Evolutionary conservation across 2,797 vertebrate genomes (phyloP), one percentile per base, ranked within the genome.

Genomic region (Esox lucius): DNA sequence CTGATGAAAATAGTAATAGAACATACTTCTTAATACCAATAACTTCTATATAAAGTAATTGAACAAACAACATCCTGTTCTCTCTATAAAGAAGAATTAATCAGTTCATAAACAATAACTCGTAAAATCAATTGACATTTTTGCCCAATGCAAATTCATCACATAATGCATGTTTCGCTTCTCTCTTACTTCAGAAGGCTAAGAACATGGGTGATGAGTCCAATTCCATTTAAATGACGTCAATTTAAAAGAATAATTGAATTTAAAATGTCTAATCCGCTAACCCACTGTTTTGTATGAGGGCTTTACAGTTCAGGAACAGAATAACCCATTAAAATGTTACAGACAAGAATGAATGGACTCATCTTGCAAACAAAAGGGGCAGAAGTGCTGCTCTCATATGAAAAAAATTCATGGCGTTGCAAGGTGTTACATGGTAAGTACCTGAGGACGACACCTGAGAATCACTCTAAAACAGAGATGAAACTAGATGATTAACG

Each of bases 121-220:
- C 16, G 28, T 13, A 22, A 11, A 4, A 67, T n/a, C 15, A 17
- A 6, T 31, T 12, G 0, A 46, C 42, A 56, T 66, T 28, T 28
- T 76, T 72, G 26, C 7, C 6, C 46, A 65, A 74, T 69, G 79
- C 77, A 83, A 81, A 86, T 89, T 81, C 74, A 85, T 80, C n/a
- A n/a, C n/a, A n/a, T n/a, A n/a, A n/a, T n/a, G n/a, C n/a, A 9
- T 65, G 75, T 22, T 61, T 71, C 53, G 72, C 46, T 35, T 26
- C 53, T 49, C 85, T 81, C 31, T 74, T 66, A 46, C 24, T 69
- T 61, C 77, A 24, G 1, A 59, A 3, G n/a, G 56, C 56, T 24
- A 4, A n/a, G 2, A 19, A 9, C 51, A 17, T 7, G 51, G 51
- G 17, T 59, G n/a, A 24, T 12, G 22, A 7, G n/a, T 59, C 53